A percentile compares a stretch with the other conserved stretches of the same genome.
Conservation (phyloP, 2,888 invertebrate species). For the Pasiphila rectangulata region DNA sequence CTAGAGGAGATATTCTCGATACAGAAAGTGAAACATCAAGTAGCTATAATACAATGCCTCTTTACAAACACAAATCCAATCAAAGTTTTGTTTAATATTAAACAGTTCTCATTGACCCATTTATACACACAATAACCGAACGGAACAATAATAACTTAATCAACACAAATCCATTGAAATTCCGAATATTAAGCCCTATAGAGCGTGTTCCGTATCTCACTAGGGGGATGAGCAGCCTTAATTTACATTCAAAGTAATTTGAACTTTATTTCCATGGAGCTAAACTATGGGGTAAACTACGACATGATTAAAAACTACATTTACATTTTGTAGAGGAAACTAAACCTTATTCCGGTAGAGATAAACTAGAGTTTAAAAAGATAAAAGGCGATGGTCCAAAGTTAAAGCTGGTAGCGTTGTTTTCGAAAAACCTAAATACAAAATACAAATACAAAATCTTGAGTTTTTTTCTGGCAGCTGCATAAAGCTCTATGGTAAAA, state of each 20-base stretch:
- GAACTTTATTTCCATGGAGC: conserved; percentile 34
- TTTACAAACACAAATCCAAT: background rate
- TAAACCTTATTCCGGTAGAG: conserved; percentile 6
- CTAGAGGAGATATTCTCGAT: too few relatives aligned
- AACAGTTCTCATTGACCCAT: conserved; percentile 15
- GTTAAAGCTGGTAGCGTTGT: background rate
- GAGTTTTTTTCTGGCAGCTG: too few relatives aligned
- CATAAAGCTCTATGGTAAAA: too few relatives aligned
- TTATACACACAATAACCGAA: conserved; percentile 24
- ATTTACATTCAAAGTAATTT: conserved; percentile 49
- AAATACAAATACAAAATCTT: too few relatives aligned
- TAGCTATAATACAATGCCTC: too few relatives aligned
- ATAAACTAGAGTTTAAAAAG: conserved; percentile 19
- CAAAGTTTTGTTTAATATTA: conserved; percentile 3
- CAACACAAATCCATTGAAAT: conserved; percentile 50
- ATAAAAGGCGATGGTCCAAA: background rate
- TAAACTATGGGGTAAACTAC: conserved; percentile 17
- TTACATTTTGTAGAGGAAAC: background rate
- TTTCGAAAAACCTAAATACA: background rate
- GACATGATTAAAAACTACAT: background rate
- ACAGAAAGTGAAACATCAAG: too few relatives aligned
- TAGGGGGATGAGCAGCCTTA: conserved; percentile 51
- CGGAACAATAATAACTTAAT: conserved; percentile 47
- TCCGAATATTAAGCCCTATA: conserved; percentile 45
- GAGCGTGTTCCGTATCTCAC: conserved; percentile 53